A percentile compares a stretch with the other conserved stretches of the same genome.
Conservation (phyloP, 2,113 vertebrate species). For the Notothenia rossii region DNA sequence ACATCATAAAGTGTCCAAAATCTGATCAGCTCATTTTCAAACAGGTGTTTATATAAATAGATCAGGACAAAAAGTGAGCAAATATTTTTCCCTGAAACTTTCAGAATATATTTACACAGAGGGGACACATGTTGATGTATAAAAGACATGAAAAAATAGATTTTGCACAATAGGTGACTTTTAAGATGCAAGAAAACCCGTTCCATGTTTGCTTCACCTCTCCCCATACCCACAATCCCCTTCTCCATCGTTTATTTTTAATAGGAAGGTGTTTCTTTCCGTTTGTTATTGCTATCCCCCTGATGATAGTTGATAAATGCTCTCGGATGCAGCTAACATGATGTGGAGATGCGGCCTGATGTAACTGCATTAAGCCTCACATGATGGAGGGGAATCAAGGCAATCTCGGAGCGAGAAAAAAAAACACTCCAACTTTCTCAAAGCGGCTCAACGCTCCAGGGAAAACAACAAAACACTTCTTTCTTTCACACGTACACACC, state of each 20-base stretch:
- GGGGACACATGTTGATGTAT: too few species aligned
- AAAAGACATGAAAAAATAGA: too few species aligned
- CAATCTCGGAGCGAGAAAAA: conserved; percentile 11
- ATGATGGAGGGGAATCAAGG: conserved; percentile 23
- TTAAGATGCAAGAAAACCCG: not conserved
- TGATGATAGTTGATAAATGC: conserved; percentile 32
- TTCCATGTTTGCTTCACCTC: not conserved
- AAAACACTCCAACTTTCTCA: conserved; percentile 22
- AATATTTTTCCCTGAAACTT: too few species aligned
- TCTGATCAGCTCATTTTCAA: too few species aligned
- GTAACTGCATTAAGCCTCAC: conserved; percentile 19
- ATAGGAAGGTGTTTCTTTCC: conserved; percentile 5
- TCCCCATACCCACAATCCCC: not conserved
- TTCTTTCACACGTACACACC: conserved; percentile 15
- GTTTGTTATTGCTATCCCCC: conserved; percentile 6
- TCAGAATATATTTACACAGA: too few species aligned
- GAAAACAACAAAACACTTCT: conserved; percentile 20
- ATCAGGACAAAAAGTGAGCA: too few species aligned
- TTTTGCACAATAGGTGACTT: too few species aligned
- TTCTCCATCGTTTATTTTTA: conserved; percentile 23
- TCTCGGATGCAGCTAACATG: conserved; percentile 6
- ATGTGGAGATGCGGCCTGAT: conserved; percentile 34
- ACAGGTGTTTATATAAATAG: too few species aligned
- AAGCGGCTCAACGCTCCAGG: conserved; percentile 17
- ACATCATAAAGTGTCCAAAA: too few species aligned